These are phyloP conservation scores for Thysanoteuthis rhombus DNA, from an alignment of 2,888 invertebrate species.

Conservation along the genomic window DNA sequence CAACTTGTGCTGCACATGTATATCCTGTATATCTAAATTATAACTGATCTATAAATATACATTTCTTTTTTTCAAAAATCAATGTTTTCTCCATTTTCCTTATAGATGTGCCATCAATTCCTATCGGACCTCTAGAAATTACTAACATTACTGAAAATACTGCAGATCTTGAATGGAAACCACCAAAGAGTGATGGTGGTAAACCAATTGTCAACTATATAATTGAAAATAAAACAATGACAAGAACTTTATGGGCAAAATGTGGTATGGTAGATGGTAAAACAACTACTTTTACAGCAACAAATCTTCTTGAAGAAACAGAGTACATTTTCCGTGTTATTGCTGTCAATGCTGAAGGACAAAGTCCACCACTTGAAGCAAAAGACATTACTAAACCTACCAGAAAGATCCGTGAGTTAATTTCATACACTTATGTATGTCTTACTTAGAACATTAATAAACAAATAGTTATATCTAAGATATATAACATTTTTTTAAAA, in stretches of 20 bases:
- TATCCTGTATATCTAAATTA: not conserved
- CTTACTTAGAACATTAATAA: not conserved
- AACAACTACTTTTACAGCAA: slow-evolving; percentile 40
- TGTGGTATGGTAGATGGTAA: slow-evolving; percentile 70
- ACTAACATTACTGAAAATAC: slow-evolving; percentile 85
- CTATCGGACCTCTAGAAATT: slow-evolving; percentile 81
- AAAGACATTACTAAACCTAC: slow-evolving; percentile 42
- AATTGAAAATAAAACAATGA: slow-evolving; percentile 76
- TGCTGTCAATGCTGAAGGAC: slow-evolving; percentile 89
- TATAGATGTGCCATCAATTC: slow-evolving; percentile 85
- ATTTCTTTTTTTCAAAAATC: not conserved
- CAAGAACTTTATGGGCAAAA: slow-evolving; percentile 80
- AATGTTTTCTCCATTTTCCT: not conserved
- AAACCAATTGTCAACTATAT: slow-evolving; percentile 54
- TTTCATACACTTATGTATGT: not conserved
- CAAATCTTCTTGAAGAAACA: slow-evolving; percentile 74
- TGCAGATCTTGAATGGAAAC: slow-evolving; percentile 75
- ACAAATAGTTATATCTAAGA: not conserved
- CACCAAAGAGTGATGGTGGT: slow-evolving; percentile 60
- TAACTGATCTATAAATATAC: slow-evolving; percentile 75
- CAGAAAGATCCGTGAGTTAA: slow-evolving; percentile 41
- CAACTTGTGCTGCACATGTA: too few relatives aligned
- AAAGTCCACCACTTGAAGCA: slow-evolving; percentile 83
- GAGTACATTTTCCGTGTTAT: slow-evolving; percentile 87
- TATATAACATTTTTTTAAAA: too few relatives aligned